Evolutionary conservation across 1,140 invertebrate species (phyloP), one percentile per base, ranked within the genome.

Genomic region (Zelostemma sp.): DNA sequence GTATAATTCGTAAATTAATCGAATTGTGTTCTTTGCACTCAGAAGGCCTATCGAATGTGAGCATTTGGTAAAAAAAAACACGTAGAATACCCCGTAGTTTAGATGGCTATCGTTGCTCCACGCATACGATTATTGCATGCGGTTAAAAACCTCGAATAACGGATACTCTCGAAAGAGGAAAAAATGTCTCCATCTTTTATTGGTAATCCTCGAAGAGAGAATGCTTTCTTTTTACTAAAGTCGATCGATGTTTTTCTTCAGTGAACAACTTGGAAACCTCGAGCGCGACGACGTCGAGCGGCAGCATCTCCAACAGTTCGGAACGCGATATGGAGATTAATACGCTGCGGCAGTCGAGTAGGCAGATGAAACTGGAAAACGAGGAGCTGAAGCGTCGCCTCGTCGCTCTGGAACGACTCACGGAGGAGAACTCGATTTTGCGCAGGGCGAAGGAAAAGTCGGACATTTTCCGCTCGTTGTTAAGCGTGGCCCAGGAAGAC

Each of bases 401-500:
- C 0, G 78, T 81, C 6, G 85, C 88, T 25, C 80, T 90, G 17
- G 90, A 91, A 76, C 84, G 87, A 49, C 81, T 91, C 16, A 88
- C 88, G 0, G 89, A 91, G 61, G 89, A 89, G 59, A 91, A 91
- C 78, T 85, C 88, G 54, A 82, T 77, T 67, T 68, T 88, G 16
- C 83, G 88, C 59, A 88, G 88, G 62, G 81, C 85, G 12, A 89
- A 90, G 69, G 90, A 92, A 73, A 90, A 92, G 78, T 86, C 86
- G 0, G 88, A 89, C 58, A 77, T 88, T 1, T 72, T 92, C 14
- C 88, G 87, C 63, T 86, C 86, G 0, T 87, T 87, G 70, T 80
- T 92, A 16, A 87, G 64, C 74, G 87, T 88, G 0, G 91, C 92
- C 1, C 91, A 93, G 75, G 91, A 93, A 65, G 89, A 93, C 49